Base-by-base conservation (phyloP, 2,113 vertebrate genomes). In the Colaptes auratus region DNA sequence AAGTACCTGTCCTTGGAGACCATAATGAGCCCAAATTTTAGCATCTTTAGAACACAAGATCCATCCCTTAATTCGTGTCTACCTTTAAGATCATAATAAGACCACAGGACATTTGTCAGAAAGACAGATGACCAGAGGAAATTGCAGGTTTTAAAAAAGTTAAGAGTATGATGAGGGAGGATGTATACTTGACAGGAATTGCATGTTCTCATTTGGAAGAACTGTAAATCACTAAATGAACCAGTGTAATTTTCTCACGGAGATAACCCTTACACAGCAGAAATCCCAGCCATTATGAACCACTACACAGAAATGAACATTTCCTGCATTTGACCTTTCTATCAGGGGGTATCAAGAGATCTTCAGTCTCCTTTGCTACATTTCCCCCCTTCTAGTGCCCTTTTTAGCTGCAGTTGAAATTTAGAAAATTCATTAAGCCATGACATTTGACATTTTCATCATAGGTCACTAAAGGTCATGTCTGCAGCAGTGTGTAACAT, bases 381-480 rank as follows among this genome's bases (percentile, higher is more conserved):
- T 73, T 92, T 85, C 18, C 61, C 28, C 27, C 44, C 63, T 59
- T 82, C 35, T 82, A 60, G 13, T 88, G 66, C 30, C 65, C 70
- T 93, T 96, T 92, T 71, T 53, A 87, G 27, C 13, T 80, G 12
- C n/a, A 69, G 11, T 53, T 84, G 56, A 92, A 95, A 94, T 88
- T 84, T 79, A 66, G 66, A 82, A 60, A 66, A 55, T 76, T 90
- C 42, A 84, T 95, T 92, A 82, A 56, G 17, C 36, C 28, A 31
- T 20, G 60, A n/a, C 30, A 73, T 77, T 88, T 85, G 82, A 92
- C 36, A 78, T 93, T 96, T 96, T 75, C 86, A 56, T 81, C 48
- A 42, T 81, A 92, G 89, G 86, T 95, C 23, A 24, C 36, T 81
- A 89, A 95, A 96, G 91, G 85, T 82, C 35, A 74, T 69, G 86